phyloP scores from a whole-genome alignment of 2,888 invertebrate species.

The Andrena trimmerana region DNA sequence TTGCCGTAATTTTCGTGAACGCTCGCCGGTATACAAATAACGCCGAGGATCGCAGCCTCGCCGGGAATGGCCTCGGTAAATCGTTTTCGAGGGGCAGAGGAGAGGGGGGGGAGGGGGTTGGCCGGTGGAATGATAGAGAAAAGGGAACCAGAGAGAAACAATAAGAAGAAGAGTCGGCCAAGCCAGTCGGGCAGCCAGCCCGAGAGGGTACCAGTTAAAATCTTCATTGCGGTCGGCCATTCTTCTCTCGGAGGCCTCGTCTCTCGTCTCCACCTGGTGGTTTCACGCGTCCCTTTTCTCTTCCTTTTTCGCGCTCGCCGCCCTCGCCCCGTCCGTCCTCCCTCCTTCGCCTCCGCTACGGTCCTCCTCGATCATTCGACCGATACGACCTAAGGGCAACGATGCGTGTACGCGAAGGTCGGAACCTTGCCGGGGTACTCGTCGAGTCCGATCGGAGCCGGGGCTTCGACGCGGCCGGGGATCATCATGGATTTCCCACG shows the following conservation, averaged over 20 bases:
- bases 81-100: constrained; percentile 59
- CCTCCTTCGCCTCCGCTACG: constrained; percentile 5
- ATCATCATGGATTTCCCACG: constrained; percentile 75
- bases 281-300: constrained; percentile 43
- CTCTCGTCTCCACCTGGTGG: constrained; percentile 70
- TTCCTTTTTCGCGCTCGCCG: constrained; percentile 31
- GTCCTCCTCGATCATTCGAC: constrained; percentile 58
- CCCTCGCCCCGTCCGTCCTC: constrained; percentile 2
- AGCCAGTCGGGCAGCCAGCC: constrained; percentile 53
- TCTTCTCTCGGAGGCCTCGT: constrained; percentile 76
- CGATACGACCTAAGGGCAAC: constrained; percentile 79
- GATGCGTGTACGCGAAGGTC: constrained; percentile 81
- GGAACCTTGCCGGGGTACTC: constrained; percentile 52
- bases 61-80: constrained; percentile 67
- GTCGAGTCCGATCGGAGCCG: constrained; percentile 31
- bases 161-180: constrained; percentile 63
- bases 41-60: constrained; percentile 52
- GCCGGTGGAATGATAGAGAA: constrained; percentile 24
- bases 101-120: neutral
- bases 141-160: constrained; percentile 60
- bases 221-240: constrained; percentile 84
- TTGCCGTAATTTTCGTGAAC: constrained; percentile 55
- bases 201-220: constrained; percentile 82
- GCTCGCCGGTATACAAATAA: constrained; percentile 62
- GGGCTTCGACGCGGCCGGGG: constrained; percentile 39